Base-by-base conservation (phyloP, 2,797 vertebrate species). In the Oophaga sylvatica region DNA sequence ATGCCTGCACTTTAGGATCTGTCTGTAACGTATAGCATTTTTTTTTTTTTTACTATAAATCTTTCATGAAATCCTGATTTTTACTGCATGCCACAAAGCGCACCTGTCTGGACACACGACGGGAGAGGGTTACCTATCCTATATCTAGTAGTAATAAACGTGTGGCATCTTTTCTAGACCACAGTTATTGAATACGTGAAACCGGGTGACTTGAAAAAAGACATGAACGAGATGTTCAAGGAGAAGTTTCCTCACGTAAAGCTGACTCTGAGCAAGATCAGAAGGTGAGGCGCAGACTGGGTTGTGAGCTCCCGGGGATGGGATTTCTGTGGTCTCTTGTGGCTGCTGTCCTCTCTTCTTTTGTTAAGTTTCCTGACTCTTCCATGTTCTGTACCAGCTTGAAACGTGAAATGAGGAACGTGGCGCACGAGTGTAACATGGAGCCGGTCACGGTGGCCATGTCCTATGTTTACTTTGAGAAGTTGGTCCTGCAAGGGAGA, bases 381-480 rank as follows among this genome's bases (percentile, higher is more conserved):
- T 7, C 60, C 3, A 3, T 57, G 35, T 81, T 35, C 19, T 16
- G 9, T 53, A n/a, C 20, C 84, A 99, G 98, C 91, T 92, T 99
- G 87, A 99, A 99, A 92, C 94, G 97, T 88, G 98, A 99, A 90
- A 99, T 99, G 97, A 94, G 96, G 59, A 95, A 95, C 0, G 94
- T 98, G 91, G 96, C 97, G 0, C 96, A 97, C 88, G 98, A 99
- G 91, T 97, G 96, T 87, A 93, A 88, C 20, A 93, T 99, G 71
- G 98, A 99, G 95, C 98, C 98, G 0, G 97, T 97, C 84, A 98
- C 98, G 16, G 96, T 97, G 90, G 97, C 95, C 87, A 98, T 99
- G 97, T 96, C 97, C 53, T 99, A 97, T 20, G 98, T 99, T 90
- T 99, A 99, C 95, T 99, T 99, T 60, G 98, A 99, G 95, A 99